Conservation (phyloP, 2,888 invertebrate genomes). For the Mechanitis mazaeus region DNA sequence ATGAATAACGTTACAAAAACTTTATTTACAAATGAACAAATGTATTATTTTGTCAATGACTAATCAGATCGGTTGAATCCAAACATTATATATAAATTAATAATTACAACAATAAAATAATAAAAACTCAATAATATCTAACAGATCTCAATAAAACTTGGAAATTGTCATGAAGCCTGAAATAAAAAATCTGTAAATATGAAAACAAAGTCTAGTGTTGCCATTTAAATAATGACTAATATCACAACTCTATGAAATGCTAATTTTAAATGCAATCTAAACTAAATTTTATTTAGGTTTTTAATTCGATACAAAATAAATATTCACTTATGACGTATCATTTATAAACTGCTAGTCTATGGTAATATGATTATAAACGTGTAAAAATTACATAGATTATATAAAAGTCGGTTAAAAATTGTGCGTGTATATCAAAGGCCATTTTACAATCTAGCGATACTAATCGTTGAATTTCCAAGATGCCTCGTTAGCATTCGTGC, state of each 20-base stretch:
- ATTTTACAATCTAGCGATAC: slow-evolving; percentile 33
- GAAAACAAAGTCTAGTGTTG: not conserved
- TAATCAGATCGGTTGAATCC: slow-evolving; percentile 30
- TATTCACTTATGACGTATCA: slow-evolving; percentile 15
- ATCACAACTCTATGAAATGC: slow-evolving; percentile 7
- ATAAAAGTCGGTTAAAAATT: slow-evolving; percentile 39
- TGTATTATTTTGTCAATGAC: slow-evolving; percentile 22
- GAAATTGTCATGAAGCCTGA: slow-evolving; percentile 21
- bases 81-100: slow-evolving; percentile 20
- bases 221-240: not conserved
- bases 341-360: slow-evolving; percentile 21
- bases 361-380: slow-evolving; percentile 33
- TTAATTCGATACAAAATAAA: slow-evolving; percentile 22
- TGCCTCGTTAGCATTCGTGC: slow-evolving; percentile 26
- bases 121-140: slow-evolving; percentile 14
- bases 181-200: not conserved
- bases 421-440: slow-evolving; percentile 39
- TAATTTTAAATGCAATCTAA: slow-evolving; percentile 13
- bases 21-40: slow-evolving; percentile 39
- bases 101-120: slow-evolving; percentile 20
- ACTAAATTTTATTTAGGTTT: slow-evolving; percentile 10
- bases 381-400: slow-evolving; percentile 38
- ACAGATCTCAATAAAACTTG: slow-evolving; percentile 19
- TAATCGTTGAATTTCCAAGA: slow-evolving; percentile 17
- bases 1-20: slow-evolving; percentile 29